Percentiles rank a stretch among this genome's conserved stretches.
Evolutionary conservation across 2,888 invertebrate genomes (phyloP).

Genomic region (Helicoverpa assulta): DNA sequence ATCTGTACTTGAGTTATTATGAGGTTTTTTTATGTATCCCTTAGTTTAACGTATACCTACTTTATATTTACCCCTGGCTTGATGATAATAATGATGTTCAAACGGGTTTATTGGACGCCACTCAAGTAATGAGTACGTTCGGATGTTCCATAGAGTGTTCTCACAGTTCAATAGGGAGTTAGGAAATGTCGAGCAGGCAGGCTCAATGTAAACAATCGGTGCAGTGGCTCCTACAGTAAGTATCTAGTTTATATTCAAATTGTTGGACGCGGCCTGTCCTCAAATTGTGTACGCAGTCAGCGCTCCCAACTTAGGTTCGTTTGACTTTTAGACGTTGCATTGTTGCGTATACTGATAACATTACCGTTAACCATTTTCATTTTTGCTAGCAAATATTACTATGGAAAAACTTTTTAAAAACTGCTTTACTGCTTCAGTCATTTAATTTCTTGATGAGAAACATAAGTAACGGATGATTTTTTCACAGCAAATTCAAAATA

Average conservation of each 20-base stretch:
- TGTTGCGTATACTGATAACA: constrained; percentile 38
- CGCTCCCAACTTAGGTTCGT: constrained; percentile 53
- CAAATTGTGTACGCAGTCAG: constrained; percentile 63
- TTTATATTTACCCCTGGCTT: no score
- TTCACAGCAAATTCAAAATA: no score
- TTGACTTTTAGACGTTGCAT: constrained; percentile 58
- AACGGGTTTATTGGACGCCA: constrained; percentile 8
- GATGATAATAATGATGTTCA: neutral
- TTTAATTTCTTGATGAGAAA: no score
- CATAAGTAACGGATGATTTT: no score
- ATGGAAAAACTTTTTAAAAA: neutral
- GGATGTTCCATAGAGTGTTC: constrained; percentile 47
- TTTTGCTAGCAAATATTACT: no score
- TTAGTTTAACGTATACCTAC: no score
- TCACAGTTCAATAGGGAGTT: constrained; percentile 60
- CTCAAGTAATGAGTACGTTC: constrained; percentile 53
- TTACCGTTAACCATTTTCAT: constrained; percentile 7
- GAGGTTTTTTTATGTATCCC: no score
- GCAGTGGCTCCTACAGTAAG: constrained; percentile 64
- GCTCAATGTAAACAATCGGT: constrained; percentile 70
- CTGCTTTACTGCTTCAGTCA: neutral
- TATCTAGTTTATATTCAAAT: constrained; percentile 82
- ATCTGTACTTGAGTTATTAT: no score
- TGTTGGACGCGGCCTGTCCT: constrained; percentile 66
- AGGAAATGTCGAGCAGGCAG: constrained; percentile 50